phyloP scores from a whole-genome alignment of 2,888 invertebrate species.

The Nomada fucata region DNA sequence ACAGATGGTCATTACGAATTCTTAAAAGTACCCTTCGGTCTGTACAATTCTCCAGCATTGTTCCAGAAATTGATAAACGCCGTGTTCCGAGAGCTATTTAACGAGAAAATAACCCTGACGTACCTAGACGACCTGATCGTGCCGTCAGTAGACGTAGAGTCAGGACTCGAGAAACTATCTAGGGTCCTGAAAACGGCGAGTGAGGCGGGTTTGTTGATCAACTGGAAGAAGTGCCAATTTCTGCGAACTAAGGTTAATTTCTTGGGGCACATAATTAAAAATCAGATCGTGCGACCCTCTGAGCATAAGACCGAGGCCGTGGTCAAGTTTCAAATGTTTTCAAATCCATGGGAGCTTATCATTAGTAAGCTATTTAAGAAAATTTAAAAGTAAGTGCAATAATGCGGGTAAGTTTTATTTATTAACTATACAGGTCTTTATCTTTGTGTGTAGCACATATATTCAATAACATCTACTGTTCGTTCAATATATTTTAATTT shows the following conservation, averaged over 20 bases:
- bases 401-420: too few species aligned
- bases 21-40: too few species aligned
- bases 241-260: constrained; percentile 20
- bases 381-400: too few species aligned
- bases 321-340: too few species aligned
- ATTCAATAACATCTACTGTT: too few species aligned
- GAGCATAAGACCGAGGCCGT: constrained; percentile 57
- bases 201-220: background rate
- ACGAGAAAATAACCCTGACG: background rate
- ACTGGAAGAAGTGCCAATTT: constrained; percentile 18
- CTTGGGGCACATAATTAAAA: background rate
- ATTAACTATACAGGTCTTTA: too few species aligned
- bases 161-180: background rate
- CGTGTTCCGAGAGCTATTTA: constrained; percentile 3
- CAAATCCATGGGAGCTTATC: too few species aligned
- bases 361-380: too few species aligned
- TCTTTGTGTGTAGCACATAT: too few species aligned
- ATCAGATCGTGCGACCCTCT: background rate
- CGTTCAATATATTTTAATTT: too few species aligned
- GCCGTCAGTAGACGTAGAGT: background rate
- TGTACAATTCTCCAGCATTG: too few species aligned
- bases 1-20: too few species aligned
- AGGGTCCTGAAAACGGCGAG: constrained; percentile 3
- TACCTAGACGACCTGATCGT: constrained; percentile 17
- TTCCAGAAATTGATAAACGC: constrained; percentile 2